Evolutionary conservation across 2,797 vertebrate species (phyloP), one percentile per base, ranked within the genome.

Genomic region (Gephyroberyx darwinii): DNA sequence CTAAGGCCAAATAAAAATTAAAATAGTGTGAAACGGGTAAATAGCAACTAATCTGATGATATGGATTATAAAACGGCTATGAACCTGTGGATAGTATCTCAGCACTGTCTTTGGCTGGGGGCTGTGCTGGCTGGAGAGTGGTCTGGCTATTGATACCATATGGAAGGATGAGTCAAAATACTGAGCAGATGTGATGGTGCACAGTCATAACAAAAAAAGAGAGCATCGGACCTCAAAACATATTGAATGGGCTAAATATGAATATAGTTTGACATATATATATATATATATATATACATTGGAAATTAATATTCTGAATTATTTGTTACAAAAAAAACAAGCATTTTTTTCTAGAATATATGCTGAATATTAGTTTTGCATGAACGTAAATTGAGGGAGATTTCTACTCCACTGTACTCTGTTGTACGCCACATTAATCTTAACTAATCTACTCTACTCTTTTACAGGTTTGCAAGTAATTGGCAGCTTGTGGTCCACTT

Each of bases 81-180:
- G 78, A 88, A 87, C 61, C 66, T 0, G 17, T 5, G 71, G 73
- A 80, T 69, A 71, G 39, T 56, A 75, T 77, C 59, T 75, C 71
- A 56, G 78, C 31, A 39, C 48, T 2, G 59, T 87, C 76, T 85
- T 68, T 83, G 83, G 80, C 77, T 33, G 59, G 22, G n/a, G 65
- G 65, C 62, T 2, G 6, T 47, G 71, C 52, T 89, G 86, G 86
- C 82, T 65, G 73, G 19, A 84, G 80, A 81, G 60, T 0, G 37
- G 54, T 30, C 70, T 19, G 62, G 63, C 74, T 84, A 87, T 89
- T 89, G 85, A 85, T 90, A 81, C 88, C 91, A 92, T 84, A 88
- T 91, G 88, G 84, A 71, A 86, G 71, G 74, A 88, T 82, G 75
- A 90, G 85, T 73, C 73, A 79, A 92, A 90, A 89, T 69, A 86